Percentiles rank a stretch among this genome's conserved stretches.
These are phyloP conservation scores for Zophobas morio DNA, from an alignment of 1,140 invertebrate genomes.

Conservation along the genomic window DNA sequence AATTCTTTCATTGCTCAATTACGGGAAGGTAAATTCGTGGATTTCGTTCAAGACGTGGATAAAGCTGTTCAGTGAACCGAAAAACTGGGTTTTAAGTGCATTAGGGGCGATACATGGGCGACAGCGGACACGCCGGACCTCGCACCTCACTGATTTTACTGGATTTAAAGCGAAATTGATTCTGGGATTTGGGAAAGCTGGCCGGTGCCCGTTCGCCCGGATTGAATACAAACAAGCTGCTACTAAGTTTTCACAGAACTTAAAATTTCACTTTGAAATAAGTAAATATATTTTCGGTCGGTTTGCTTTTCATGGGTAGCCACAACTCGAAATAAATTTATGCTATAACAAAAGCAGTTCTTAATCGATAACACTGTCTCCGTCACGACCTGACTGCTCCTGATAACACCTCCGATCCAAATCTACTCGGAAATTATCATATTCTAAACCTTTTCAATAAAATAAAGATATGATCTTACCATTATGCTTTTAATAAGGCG, in stretches of 20 bases:
- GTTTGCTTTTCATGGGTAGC: too few species aligned
- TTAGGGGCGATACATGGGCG: slow-evolving; percentile 24
- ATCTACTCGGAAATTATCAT: neutral
- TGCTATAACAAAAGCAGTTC: too few species aligned
- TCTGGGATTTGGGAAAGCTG: slow-evolving; percentile 21
- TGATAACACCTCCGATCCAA: too few species aligned
- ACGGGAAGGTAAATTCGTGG: slow-evolving; percentile 32
- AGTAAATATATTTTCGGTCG: too few species aligned
- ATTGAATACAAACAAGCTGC: slow-evolving; percentile 11
- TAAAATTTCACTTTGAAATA: too few species aligned
- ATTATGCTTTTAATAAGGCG: neutral
- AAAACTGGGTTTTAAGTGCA: slow-evolving; percentile 44
- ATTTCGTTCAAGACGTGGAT: slow-evolving; percentile 23
- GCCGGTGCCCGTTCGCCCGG: neutral
- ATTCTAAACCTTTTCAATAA: neutral
- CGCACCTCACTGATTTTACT: slow-evolving; percentile 53
- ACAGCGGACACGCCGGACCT: slow-evolving; percentile 43
- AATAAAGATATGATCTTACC: neutral
- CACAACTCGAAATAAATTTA: too few species aligned
- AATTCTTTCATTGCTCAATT: slow-evolving; percentile 31
- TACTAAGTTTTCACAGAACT: neutral
- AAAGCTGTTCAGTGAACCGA: slow-evolving; percentile 45
- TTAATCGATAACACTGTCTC: too few species aligned
- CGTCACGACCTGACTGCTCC: too few species aligned
- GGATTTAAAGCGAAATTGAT: slow-evolving; percentile 53